Percentiles rank a stretch among this genome's conserved stretches.
These are phyloP conservation scores for Napeogenes sylphis DNA, from an alignment of 2,888 invertebrate genomes.

Conservation along the genomic window DNA sequence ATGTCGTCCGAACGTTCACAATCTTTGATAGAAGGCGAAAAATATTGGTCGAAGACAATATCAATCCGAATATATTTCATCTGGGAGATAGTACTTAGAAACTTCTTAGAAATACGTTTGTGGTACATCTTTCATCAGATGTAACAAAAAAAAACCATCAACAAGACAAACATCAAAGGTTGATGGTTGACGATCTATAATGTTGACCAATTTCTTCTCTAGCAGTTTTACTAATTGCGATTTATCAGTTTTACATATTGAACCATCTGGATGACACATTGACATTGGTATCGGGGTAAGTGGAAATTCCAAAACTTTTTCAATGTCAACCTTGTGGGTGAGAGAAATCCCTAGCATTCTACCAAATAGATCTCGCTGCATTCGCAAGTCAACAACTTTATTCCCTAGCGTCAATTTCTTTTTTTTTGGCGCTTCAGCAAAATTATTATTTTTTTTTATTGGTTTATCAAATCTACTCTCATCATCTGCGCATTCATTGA, in stretches of 20 bases:
- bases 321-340: constrained; percentile 5
- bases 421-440: constrained; percentile 14
- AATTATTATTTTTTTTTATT: constrained; percentile 16
- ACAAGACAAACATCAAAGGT: constrained; percentile 6
- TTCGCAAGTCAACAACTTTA: constrained; percentile 12
- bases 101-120: constrained; percentile 14
- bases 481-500: constrained; percentile 14
- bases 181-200: constrained; percentile 5
- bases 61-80: neutral
- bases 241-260: constrained; percentile 16
- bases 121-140: constrained; percentile 11
- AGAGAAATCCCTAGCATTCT: constrained; percentile 10
- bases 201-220: constrained; percentile 5
- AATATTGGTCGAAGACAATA: constrained; percentile 39
- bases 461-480: constrained; percentile 15
- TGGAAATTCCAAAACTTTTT: constrained; percentile 12
- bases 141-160: constrained; percentile 15
- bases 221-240: constrained; percentile 8
- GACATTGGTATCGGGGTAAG: constrained; percentile 12
- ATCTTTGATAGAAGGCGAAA: constrained; percentile 45
- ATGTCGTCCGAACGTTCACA: constrained; percentile 30
- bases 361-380: constrained; percentile 20
- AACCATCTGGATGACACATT: constrained; percentile 15
- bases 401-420: constrained; percentile 9
- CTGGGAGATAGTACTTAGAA: neutral